Base-by-base conservation (phyloP, 2,113 vertebrate species). In the Carlito syrichta region DNA sequence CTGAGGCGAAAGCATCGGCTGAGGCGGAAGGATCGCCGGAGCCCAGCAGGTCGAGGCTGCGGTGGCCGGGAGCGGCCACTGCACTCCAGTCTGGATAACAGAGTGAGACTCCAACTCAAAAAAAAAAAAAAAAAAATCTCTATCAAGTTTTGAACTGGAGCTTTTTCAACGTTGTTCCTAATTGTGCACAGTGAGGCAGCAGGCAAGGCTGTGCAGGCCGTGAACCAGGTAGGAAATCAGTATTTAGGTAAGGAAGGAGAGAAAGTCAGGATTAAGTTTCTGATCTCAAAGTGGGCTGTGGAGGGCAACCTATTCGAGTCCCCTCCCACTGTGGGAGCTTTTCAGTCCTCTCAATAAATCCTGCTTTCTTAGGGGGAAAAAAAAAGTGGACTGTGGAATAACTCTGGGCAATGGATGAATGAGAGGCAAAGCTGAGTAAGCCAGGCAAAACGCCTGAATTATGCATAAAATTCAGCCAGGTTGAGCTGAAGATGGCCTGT, bases 201-300 rank as follows among this genome's bases (percentile, higher is more conserved):
- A n/a, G 54, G 6, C 77, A 35, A 68, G 56, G 73, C 60, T 62
- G 66, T 52, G 73, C 48, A 8, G 48, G 40, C 87, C 7, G 0
- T 5, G 35, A 87, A 79, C 81, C 54, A 30, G 48, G 77, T 43
- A 82, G 89, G 52, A 88, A 96, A 94, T 84, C 95, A 92, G 66
- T 63, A 73, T 94, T 96, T 97, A 71, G 2, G 0, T 84, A 91
- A 97, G 86, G 58, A 89, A 63, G 83, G 79, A 84, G 86, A 95
- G 93, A 95, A 97, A 85, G 93, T 89, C 52, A 68, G 96, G 86
- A 91, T 93, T 93, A 60, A 40, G 88, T 62, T 91, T 95, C 89
- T 27, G 0, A 32, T n/a, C 73, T 95, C 78, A 74, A 74, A 66
- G 19, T 60, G 56, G 35, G 35, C n/a, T n/a, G n/a, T n/a, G n/a